Conservation (phyloP, 2,888 invertebrate species). For the Nezara viridula region DNA sequence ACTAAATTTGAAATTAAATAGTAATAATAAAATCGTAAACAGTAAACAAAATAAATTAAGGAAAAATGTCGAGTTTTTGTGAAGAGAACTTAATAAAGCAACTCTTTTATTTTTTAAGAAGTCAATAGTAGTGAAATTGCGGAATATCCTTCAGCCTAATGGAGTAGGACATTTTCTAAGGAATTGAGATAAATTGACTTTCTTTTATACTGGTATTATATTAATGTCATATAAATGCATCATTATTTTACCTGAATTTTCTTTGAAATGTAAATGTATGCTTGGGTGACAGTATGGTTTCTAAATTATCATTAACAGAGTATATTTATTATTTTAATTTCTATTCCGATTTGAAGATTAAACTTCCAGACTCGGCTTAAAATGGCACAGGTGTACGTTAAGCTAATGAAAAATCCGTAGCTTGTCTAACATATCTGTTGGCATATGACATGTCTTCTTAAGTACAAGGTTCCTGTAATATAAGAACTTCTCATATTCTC, state of each 20-base stretch:
- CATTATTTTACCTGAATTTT: background rate
- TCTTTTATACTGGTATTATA: background rate
- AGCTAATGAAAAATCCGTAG: no score
- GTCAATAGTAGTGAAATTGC: constrained; percentile 16
- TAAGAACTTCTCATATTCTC: no score
- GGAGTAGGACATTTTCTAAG: constrained; percentile 7
- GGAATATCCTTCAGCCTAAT: constrained; percentile 13
- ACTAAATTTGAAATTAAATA: background rate
- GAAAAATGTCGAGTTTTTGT: background rate
- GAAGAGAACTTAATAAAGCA: background rate
- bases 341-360: no score
- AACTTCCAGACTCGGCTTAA: no score
- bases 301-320: background rate
- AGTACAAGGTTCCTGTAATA: no score
- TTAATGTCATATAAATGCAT: background rate
- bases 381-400: no score
- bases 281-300: background rate
- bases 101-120: background rate
- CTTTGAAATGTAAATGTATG: background rate
- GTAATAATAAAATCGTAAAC: background rate
- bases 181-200: constrained; percentile 16
- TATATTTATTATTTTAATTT: background rate
- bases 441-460: no score
- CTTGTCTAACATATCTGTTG: no score
- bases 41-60: background rate